Percentiles rank a stretch among this genome's conserved stretches.
phyloP scores from a whole-genome alignment of 2,797 vertebrate species.

The Huso huso region DNA sequence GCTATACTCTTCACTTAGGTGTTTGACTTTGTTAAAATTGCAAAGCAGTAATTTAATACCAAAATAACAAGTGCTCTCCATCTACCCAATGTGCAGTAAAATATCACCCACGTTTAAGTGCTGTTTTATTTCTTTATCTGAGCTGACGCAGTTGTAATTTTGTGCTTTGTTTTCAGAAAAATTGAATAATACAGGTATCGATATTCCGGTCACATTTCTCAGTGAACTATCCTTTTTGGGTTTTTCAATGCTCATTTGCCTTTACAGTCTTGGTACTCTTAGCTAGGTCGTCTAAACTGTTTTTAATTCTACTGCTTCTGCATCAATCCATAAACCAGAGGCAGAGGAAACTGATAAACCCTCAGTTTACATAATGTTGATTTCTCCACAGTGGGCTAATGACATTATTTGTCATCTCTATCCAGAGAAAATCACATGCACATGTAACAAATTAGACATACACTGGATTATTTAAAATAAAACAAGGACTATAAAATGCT shows the following conservation, averaged over 20 bases:
- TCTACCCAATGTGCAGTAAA: not conserved
- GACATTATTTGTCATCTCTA: slow-evolving; percentile 9
- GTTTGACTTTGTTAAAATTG: slow-evolving; percentile 15
- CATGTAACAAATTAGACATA: slow-evolving; percentile 3
- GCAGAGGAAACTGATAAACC: not conserved
- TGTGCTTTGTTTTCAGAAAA: not conserved
- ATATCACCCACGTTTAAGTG: not conserved
- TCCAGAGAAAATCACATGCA: slow-evolving; percentile 7
- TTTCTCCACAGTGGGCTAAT: slow-evolving; percentile 8
- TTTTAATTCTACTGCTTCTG: not conserved
- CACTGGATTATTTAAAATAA: not conserved
- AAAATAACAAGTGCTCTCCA: not conserved
- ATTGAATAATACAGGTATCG: not conserved
- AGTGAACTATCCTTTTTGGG: not conserved
- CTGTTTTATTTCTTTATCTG: not conserved
- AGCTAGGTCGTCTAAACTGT: not conserved
- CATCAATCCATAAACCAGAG: slow-evolving; percentile 4
- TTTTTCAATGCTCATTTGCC: not conserved
- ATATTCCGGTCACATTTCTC: not conserved
- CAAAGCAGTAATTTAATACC: slow-evolving; percentile 9
- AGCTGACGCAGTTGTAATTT: not conserved
- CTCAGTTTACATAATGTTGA: not conserved
- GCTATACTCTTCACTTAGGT: slow-evolving; percentile 3
- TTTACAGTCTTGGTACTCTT: not conserved
- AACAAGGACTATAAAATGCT: not conserved